Base-by-base conservation (phyloP, 2,113 vertebrate genomes). In the Eulacestoma nigropectus region DNA sequence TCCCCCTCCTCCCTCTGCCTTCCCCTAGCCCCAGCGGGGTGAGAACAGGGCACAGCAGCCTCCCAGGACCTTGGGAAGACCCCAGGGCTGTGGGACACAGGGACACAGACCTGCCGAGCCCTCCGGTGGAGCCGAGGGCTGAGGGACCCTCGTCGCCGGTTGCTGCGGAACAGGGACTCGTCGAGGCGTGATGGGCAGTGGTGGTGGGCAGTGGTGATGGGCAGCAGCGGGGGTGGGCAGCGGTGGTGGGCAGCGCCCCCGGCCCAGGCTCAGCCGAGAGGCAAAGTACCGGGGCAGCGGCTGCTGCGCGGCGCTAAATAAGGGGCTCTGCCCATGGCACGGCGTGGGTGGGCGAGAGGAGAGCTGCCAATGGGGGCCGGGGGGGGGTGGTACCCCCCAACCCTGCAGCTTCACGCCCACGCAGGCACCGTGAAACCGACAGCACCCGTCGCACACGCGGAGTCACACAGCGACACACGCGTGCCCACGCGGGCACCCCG, bases 361-460 rank as follows among this genome's bases (percentile, higher is more conserved):
- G 94, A 89, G 90, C 95, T 9, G 55, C 96, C 96, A 96, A 96
- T 96, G 94, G 96, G 87, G 95, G 92, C 84, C 7, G 11, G 74
- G 60, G 74, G 60, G 56, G 80, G 82, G 72, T 59, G 81, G 85
- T 6, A 74, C 87, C 87, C 93, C 92, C 77, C n/a, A n/a, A 87
- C 73, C 65, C 62, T 14, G 53, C 77, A 63, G 81, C 92, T 93
- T 42, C 95, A 93, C 92, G 67, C 95, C 90, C 90, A 91, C 92
- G 4, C 87, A 65, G 82, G 79, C 75, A 37, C 93, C 19, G 4
- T 95, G 91, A 69, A 79, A 91, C 77, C 77, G 9, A 2, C 64
- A 86, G 73, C 82, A 10, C 74, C 67, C 41, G 25, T 55, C 52
- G 21, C 81, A 84, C 74, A 30, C 8, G 3, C 23, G 6, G 70